Evolutionary conservation across 2,888 invertebrate genomes (phyloP), one percentile per base, ranked within the genome.

Genomic region (Lottia scabra): DNA sequence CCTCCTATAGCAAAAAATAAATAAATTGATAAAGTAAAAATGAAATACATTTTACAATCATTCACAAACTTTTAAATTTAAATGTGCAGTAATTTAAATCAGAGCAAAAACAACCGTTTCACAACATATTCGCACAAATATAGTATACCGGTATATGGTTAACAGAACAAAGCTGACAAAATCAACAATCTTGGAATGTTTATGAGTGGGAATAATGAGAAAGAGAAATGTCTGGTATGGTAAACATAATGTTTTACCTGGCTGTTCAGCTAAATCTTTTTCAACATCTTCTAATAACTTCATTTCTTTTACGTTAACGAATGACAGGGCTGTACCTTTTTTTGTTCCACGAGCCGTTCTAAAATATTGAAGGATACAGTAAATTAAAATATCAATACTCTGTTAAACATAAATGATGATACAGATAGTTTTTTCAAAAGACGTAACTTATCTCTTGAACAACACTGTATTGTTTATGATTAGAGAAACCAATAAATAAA

Each of bases 291-390:
- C 92, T 89, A 96, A 92, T 3, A 94, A 87, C 0, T 92, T 90
- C 82, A 93, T 92, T 89, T 98, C 98, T 79, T 93, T 92, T 46
- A 95, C 92, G 66, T 94, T 94, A 4, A 98, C 94, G 88, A 99
- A 96, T 0, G 98, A 98, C 56, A 91, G 75, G 1, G 91, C 91
- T 67, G 90, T 90, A 13, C 91, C 91, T 45, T 89, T 85, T 68
- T 90, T 91, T 74, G 87, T 90, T n/a, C 90, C 91, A 69, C 91
- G 84, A 3, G 91, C 91, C 26, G 92, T 92, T 77, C 91, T 91
- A 75, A 45, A 84, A 80, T 38, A 38, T 38, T 38, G 10, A 38
- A 38, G 38, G 5, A 4, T 38, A 10, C 8, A 10, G 38, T 38
- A 38, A 38, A 38, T 5, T 38, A 8, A n/a, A 10, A 38, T 38